These are phyloP conservation scores for Pseudopipra pipra DNA, from an alignment of 2,113 vertebrate genomes.

Conservation along the genomic window DNA sequence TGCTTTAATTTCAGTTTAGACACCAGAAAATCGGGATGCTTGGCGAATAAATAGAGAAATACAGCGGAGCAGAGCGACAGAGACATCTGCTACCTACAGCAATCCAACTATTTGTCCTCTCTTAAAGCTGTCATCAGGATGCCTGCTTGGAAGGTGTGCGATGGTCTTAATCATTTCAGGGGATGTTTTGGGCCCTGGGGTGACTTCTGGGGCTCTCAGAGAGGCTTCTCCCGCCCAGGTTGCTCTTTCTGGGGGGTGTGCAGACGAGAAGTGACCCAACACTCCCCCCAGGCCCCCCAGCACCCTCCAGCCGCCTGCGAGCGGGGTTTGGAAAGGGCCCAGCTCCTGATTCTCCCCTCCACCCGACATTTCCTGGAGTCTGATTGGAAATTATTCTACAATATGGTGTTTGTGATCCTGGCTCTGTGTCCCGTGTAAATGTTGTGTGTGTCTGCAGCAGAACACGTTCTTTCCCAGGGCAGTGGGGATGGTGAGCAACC, in stretches of 20 bases:
- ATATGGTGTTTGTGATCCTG: neutral
- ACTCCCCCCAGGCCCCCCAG: no score
- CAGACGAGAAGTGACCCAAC: neutral
- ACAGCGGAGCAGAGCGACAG: accelerated
- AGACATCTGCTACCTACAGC: neutral
- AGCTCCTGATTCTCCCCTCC: neutral
- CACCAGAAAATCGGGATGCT: neutral
- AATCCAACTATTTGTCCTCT: neutral
- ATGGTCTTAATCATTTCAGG: neutral
- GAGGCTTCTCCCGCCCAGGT: neutral
- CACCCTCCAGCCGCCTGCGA: neutral
- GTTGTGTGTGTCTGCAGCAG: accelerated
- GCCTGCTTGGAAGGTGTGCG: neutral
- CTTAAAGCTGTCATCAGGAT: slow-evolving; percentile 10
- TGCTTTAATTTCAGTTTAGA: neutral
- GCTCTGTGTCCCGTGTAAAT: neutral
- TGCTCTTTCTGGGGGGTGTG: accelerated
- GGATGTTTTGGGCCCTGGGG: neutral
- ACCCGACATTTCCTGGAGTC: slow-evolving; percentile 16
- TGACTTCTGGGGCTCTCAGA: neutral
- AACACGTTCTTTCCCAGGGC: neutral
- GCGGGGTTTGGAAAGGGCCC: neutral
- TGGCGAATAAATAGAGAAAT: neutral
- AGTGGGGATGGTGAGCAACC: neutral
- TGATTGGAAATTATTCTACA: neutral